A percentile compares a stretch with the other conserved stretches of the same genome.
Conservation (phyloP, 37 sponge, comb jelly and placozoan genomes). For the Ephydatia muelleri region DNA sequence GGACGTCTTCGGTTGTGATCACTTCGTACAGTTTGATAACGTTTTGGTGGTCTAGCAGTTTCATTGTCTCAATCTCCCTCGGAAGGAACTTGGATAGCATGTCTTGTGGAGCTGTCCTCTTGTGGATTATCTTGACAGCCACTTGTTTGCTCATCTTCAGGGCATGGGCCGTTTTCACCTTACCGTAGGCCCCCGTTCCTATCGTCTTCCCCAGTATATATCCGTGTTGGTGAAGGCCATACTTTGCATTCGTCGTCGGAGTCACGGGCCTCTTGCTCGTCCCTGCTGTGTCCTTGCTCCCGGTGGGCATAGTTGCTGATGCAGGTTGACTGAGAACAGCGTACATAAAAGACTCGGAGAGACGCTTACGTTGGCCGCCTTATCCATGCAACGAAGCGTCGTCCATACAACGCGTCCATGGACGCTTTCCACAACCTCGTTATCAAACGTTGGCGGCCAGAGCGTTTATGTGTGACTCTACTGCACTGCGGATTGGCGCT, state of each 20-base stretch:
- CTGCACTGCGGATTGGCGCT: too few relatives aligned
- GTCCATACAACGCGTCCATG: too few relatives aligned
- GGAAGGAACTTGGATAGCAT: slow-evolving; percentile 86
- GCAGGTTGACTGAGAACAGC: too few relatives aligned
- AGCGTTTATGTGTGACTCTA: too few relatives aligned
- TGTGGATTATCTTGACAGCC: slow-evolving; percentile 89
- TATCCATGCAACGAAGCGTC: too few relatives aligned
- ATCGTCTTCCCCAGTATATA: slow-evolving; percentile 70
- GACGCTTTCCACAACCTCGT: too few relatives aligned
- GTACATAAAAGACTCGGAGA: too few relatives aligned
- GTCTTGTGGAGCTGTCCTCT: slow-evolving; percentile 85
- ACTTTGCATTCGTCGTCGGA: too few relatives aligned
- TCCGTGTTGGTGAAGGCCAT: slow-evolving; percentile 57
- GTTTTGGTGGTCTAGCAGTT: slow-evolving; percentile 57
- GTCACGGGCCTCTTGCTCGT: not conserved
- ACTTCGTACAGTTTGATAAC: slow-evolving; percentile 81
- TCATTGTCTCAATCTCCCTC: slow-evolving; percentile 78
- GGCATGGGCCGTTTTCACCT: slow-evolving; percentile 81
- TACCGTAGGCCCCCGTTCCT: slow-evolving; percentile 94
- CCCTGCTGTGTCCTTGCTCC: too few relatives aligned
- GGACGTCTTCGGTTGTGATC: slow-evolving; percentile 66
- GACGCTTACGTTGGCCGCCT: too few relatives aligned
- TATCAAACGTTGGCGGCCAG: too few relatives aligned
- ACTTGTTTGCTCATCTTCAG: slow-evolving; percentile 62
- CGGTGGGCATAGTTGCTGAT: too few relatives aligned